A percentile compares a stretch with the other conserved stretches of the same genome.
phyloP scores from a whole-genome alignment of 1,140 invertebrate genomes.

The Agrypnia vestita region DNA sequence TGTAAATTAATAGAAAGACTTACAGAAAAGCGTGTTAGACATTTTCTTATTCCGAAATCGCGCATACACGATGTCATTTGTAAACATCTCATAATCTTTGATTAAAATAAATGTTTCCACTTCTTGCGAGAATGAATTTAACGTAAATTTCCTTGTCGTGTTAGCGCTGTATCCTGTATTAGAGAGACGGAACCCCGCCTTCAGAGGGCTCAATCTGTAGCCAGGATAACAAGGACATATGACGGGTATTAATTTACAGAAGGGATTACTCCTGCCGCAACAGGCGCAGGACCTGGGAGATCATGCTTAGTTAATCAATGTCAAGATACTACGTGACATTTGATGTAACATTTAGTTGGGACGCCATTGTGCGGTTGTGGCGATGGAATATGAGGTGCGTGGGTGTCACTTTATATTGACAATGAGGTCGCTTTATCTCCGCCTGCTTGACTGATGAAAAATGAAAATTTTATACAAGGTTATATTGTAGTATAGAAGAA shows the following conservation, averaged over 20 bases:
- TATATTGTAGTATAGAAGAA: too few relatives aligned
- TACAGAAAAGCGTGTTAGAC: too few relatives aligned
- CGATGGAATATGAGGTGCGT: too few relatives aligned
- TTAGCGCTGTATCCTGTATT: not conserved
- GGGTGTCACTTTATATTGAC: too few relatives aligned
- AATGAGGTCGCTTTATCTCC: too few relatives aligned
- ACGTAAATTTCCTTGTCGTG: not conserved
- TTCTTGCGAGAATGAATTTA: not conserved
- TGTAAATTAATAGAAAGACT: too few relatives aligned
- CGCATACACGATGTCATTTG: too few relatives aligned
- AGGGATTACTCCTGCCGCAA: constrained; percentile 38
- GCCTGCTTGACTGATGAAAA: too few relatives aligned
- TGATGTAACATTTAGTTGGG: too few relatives aligned
- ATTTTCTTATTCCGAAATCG: too few relatives aligned
- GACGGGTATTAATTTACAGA: constrained; percentile 42
- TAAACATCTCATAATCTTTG: not conserved
- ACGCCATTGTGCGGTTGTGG: too few relatives aligned
- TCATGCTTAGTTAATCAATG: constrained; percentile 49
- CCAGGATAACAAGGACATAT: constrained; percentile 54
- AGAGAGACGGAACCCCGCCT: not conserved
- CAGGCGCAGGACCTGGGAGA: constrained; percentile 34
- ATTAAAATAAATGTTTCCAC: not conserved
- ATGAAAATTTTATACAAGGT: too few relatives aligned
- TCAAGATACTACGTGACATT: not conserved
- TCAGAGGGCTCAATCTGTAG: constrained; percentile 6